Percentiles rank a stretch among this genome's conserved stretches.
Conservation (phyloP, 2,113 vertebrate genomes). For the Odontophorus gujanensis region DNA sequence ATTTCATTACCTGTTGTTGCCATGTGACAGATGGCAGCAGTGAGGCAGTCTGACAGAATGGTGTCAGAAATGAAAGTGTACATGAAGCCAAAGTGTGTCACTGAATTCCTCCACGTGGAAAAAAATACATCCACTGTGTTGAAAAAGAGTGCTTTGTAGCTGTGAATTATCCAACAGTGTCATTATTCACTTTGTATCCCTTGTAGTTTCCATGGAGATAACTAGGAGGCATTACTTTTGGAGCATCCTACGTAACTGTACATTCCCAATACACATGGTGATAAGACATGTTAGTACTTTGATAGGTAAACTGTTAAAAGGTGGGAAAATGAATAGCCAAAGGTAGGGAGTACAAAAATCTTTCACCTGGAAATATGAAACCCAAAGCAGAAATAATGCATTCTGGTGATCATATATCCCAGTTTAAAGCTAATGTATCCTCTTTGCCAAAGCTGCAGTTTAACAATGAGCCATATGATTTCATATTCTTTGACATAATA, state of each 20-base stretch:
- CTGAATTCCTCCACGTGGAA: too few relatives aligned
- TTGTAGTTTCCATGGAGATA: too few relatives aligned
- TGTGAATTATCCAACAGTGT: too few relatives aligned
- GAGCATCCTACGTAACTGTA: neutral
- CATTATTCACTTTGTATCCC: too few relatives aligned
- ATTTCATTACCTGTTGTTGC: too few relatives aligned
- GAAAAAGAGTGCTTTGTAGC: too few relatives aligned
- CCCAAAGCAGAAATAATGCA: neutral
- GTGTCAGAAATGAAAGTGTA: too few relatives aligned
- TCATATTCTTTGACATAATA: slow-evolving; percentile 35
- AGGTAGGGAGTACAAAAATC: neutral
- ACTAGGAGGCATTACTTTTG: too few relatives aligned
- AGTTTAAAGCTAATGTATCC: slow-evolving; percentile 23
- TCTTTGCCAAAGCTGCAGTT: neutral
- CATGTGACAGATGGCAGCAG: too few relatives aligned
- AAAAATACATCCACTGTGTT: too few relatives aligned
- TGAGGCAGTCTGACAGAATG: too few relatives aligned
- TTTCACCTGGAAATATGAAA: neutral
- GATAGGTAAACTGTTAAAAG: neutral
- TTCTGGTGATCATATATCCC: neutral
- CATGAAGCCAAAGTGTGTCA: too few relatives aligned
- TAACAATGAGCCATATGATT: neutral
- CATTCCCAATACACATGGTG: fast-evolving
- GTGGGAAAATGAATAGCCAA: neutral
- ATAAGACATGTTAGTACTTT: neutral